A percentile compares a stretch with the other conserved stretches of the same genome.
These are phyloP conservation scores for Conger conger DNA, from an alignment of 2,113 vertebrate genomes.

Conservation along the genomic window DNA sequence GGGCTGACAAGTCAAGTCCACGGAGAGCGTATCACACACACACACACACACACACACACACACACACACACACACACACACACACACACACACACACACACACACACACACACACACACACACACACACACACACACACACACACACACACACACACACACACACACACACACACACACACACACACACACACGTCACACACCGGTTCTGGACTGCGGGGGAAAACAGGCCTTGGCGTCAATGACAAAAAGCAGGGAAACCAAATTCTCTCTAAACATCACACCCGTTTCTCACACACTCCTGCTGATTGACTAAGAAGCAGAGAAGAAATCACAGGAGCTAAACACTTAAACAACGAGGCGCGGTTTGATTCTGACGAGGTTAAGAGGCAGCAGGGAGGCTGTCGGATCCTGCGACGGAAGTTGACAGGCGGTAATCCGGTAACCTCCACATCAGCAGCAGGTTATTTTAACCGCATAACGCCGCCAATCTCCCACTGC, in stretches of 20 bases:
- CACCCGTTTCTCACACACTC: background rate
- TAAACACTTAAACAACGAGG: too few species aligned
- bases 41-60: too few species aligned
- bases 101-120: too few species aligned
- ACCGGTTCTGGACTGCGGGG: background rate
- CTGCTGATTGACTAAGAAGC: background rate
- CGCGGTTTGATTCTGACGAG: background rate
- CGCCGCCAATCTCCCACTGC: constrained; percentile 23
- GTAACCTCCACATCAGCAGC: constrained; percentile 42
- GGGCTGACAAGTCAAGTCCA: background rate
- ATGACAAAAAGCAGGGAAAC: background rate
- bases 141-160: too few species aligned
- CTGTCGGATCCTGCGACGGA: constrained; percentile 32
- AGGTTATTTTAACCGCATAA: constrained; percentile 27
- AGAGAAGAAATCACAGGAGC: too few species aligned
- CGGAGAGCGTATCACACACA: background rate
- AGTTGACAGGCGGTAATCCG: constrained; percentile 34
- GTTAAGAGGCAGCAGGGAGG: background rate
- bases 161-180: too few species aligned
- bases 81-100: too few species aligned
- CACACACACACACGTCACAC: too few species aligned
- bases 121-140: too few species aligned
- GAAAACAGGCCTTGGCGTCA: background rate
- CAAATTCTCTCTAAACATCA: background rate
- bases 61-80: too few species aligned